Base-by-base conservation (phyloP, 2,888 invertebrate species). In the Punctoribates punctum region DNA sequence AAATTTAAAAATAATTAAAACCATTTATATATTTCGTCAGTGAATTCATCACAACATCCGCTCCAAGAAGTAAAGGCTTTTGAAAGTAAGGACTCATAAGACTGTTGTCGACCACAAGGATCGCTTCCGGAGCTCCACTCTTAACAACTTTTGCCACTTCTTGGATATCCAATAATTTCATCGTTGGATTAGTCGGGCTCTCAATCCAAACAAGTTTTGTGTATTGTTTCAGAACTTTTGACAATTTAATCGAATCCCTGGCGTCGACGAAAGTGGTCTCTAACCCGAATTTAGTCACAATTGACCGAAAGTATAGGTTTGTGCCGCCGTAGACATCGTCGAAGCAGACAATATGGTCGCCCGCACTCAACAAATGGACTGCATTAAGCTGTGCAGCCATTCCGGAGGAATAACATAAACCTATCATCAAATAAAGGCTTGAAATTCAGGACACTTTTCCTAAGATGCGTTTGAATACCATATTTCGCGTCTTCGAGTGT, bases 11-110 rank as follows among this genome's bases (percentile, higher is more conserved):
- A 60, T 34, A 1, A 34, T 73, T 29, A 4, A 38, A 25, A 75
- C 75, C 79, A 57, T 98, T 99, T 90, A 99, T 93, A 83, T 97
- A 98, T 85, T 99, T 98, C 0, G 96, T 96, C 75, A 96, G 82
- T 0, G 98, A 98, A 84, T 98, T 96, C 81, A 93, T 86, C 1
- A 90, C 91, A 75, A 97, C 85, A 84, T 99, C 96, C 0, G 94
- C 96, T 0, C 97, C 98, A 42, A 96, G 86, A 29, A 90, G 89
- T 75, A 99, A 84, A 0, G 98, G 98, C 77, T 90, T 88, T 90
- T 89, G 94, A 80, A 93, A 90, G 82, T 94, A 95, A 1, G 94
- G 88, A 0, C 95, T 91, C 80, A 94, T 87, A 85, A 98, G 97
- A 20, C 97, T 97, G 83, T 96, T 97, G 84, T 98, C 96, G 0